Percentiles rank a stretch among this genome's conserved stretches.
phyloP scores from a whole-genome alignment of 1,140 invertebrate species.

The Cydia pomonella region DNA sequence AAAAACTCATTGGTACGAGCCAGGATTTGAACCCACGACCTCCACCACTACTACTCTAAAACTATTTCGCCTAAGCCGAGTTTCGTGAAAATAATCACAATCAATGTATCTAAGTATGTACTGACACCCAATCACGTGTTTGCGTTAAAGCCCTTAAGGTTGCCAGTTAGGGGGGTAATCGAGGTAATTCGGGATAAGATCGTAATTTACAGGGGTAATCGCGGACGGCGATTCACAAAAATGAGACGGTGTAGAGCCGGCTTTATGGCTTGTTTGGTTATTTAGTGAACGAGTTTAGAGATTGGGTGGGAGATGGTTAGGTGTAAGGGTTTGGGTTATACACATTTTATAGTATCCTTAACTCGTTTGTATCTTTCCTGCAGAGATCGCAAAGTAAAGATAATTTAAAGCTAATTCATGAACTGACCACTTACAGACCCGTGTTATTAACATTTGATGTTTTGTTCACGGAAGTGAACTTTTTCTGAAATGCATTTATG shows the following conservation, averaged over 20 bases:
- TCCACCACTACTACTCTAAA: too few species aligned
- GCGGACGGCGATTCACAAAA: constrained; percentile 15
- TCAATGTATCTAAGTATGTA: neutral
- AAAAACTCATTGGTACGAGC: too few species aligned
- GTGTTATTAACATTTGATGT: too few species aligned
- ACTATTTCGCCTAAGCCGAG: too few species aligned
- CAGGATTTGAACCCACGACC: too few species aligned
- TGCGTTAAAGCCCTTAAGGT: neutral
- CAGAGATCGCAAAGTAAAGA: too few species aligned
- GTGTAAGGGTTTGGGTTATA: neutral
- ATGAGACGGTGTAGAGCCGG: neutral
- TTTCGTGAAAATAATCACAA: too few species aligned
- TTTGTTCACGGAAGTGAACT: too few species aligned
- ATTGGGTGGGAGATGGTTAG: neutral
- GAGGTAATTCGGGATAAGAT: constrained; percentile 8
- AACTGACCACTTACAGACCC: too few species aligned
- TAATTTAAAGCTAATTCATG: too few species aligned
- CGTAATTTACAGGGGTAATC: constrained; percentile 25
- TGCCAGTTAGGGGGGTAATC: neutral
- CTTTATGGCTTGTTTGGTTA: constrained; percentile 14
- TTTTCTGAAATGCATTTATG: too few species aligned
- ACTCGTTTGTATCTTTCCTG: too few species aligned
- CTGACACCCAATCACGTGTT: neutral
- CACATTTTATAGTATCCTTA: neutral
- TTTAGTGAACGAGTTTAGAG: neutral